phyloP scores from a whole-genome alignment of 2,113 vertebrate genomes.

The Epinephelus cyanopodus region DNA sequence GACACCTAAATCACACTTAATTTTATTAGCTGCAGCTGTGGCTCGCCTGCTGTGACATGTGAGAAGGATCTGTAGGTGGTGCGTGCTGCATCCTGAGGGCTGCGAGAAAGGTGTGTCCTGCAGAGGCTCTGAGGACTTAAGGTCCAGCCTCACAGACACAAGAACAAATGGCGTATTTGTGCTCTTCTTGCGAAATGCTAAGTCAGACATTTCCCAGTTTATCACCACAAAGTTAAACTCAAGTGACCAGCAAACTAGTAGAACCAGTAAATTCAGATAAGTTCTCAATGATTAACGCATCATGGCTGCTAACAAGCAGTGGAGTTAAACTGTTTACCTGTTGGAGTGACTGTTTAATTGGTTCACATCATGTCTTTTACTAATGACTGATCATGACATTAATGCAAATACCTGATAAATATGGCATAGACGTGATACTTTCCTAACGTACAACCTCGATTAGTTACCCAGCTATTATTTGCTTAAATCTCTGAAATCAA shows the following conservation, averaged over 20 bases:
- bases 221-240: neutral
- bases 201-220: neutral
- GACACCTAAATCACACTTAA: constrained; percentile 46
- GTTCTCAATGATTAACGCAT: neutral
- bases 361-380: neutral
- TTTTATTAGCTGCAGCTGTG: constrained; percentile 50
- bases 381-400: neutral
- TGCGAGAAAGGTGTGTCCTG: constrained; percentile 35
- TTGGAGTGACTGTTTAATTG: neutral
- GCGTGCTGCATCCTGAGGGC: constrained; percentile 11
- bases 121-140: constrained; percentile 22
- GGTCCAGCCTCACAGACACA: neutral
- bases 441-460: too few relatives aligned
- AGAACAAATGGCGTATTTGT: neutral
- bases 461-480: too few relatives aligned
- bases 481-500: too few relatives aligned
- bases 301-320: neutral
- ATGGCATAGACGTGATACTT: neutral
- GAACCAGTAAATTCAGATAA: neutral
- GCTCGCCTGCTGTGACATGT: constrained; percentile 29
- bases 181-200: too few relatives aligned
- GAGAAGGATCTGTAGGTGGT: constrained; percentile 3
- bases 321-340: neutral
- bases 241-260: neutral
- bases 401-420: neutral